Evolutionary conservation across 2,888 invertebrate genomes (phyloP), one percentile per base, ranked within the genome.

Genomic region (Timema cristinae): DNA sequence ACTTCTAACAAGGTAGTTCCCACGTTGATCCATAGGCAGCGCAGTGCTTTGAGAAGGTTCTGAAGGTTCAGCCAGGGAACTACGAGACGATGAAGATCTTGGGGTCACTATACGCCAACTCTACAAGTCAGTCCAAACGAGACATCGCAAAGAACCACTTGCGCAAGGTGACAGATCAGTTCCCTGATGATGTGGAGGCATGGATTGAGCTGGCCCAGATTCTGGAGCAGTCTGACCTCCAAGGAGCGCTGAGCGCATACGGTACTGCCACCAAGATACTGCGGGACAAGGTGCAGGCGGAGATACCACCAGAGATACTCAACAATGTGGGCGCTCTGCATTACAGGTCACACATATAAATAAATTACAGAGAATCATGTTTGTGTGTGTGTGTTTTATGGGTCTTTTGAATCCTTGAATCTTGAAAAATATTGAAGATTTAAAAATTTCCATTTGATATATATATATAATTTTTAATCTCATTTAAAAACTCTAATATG

Each of bases 51-150:
- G 99, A 99, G 84, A 98, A 97, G 84, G 98, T 99, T 1, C 84
- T 99, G 7, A 98, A 98, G 85, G 94, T 91, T 0, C 95, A 97
- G 81, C 97, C 98, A 0, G 96, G 95, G 52, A 99, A 99, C 85
- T 98, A 98, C 80, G 99, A 99, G 83, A 98, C 99, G 0, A 97
- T 99, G 96, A 99, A 99, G 85, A 98, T 99, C 77, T 87, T 99
- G 10, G 99, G 98, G 2, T 97, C 98, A 0, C 84, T 99, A 0
- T 99, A 99, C 81, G 97, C 98, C 0, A 92, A 90, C 79, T 95
- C 95, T 0, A 86, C 89, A 15, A 95, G 94, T 5, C 95, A 95
- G 80, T 91, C 94, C 0, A 95, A 95, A 81, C 86, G 97, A 9
- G 96, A 97, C 78, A 94, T 95, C 75, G 98, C 98, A 0, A 92